Base-by-base conservation (phyloP, 2,888 invertebrate genomes). In the Isotomurus palustris region DNA sequence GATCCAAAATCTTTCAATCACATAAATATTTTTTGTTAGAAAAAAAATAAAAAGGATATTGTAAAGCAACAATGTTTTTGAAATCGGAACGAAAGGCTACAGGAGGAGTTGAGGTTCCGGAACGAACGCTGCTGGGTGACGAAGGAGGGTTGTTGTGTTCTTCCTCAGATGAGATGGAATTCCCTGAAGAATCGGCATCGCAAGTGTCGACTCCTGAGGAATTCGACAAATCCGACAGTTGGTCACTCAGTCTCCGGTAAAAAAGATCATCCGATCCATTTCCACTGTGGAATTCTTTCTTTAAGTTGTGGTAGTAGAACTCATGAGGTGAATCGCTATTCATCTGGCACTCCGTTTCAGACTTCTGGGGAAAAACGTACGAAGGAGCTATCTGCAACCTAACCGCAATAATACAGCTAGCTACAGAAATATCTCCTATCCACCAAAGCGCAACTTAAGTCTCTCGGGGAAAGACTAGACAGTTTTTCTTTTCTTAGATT, bases 161-260 rank as follows among this genome's bases (percentile, higher is more conserved):
- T 29, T 29, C 47, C 24, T 50, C 50, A 8, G n/a, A n/a, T n/a
- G n/a, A n/a, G n/a, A n/a, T n/a, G n/a, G n/a, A n/a, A n/a, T 38
- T 40, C 22, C 22, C 35, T 40, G 38, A 38, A 17, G 49, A 29
- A 10, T 29, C 32, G 5, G n/a, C 49, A 40, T 36, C 62, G 10
- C 49, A 49, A 21, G 36, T 35, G 27, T 50, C 50, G 14, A 40
- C 50, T 6, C 50, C 50, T 3, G 50, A 50, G n/a, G 35, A 38
- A 3, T 17, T 29, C 22, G 69, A 69, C 21, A 67, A 52, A 56
- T 67, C 68, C 12, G 68, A 68, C 4, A 65, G 53, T 25, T 62
- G 68, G 52, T 68, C 70, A 32, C 32, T 43, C 22, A 43, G 22
- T 5, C 43, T 12, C 24, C 43, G 43, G 48, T 70, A 70, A 61